These are phyloP conservation scores for Parnassius apollo DNA, from an alignment of 2,888 invertebrate species.

Conservation along the genomic window DNA sequence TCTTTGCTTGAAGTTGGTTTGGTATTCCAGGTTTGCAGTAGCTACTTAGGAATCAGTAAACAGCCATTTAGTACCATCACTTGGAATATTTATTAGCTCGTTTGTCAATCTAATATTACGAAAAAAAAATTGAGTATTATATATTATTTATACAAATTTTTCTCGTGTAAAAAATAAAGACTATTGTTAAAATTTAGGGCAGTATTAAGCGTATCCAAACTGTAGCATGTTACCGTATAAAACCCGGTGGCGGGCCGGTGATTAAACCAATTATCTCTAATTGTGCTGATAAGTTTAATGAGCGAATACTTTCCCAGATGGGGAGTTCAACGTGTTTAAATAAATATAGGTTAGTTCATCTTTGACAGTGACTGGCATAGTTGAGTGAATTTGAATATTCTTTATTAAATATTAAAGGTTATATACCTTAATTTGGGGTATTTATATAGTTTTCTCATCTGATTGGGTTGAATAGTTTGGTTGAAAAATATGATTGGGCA, in stretches of 20 bases:
- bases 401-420: background rate
- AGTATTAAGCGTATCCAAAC: constrained; percentile 14
- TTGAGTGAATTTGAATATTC: constrained; percentile 4
- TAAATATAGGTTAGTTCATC: constrained; percentile 7
- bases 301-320: constrained; percentile 31
- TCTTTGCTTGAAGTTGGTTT: too few relatives aligned
- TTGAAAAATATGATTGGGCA: too few relatives aligned
- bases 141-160: background rate
- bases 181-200: constrained; percentile 18
- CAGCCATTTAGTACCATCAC: too few relatives aligned
- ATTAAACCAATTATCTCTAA: constrained; percentile 40
- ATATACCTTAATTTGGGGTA: too few relatives aligned
- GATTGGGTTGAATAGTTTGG: too few relatives aligned
- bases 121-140: too few relatives aligned
- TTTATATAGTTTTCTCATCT: too few relatives aligned
- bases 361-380: too few relatives aligned
- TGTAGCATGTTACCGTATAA: constrained; percentile 7
- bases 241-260: constrained; percentile 25
- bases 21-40: too few relatives aligned
- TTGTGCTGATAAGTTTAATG: constrained; percentile 37
- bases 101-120: too few relatives aligned
- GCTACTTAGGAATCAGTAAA: too few relatives aligned
- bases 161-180: background rate
- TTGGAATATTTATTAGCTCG: too few relatives aligned
- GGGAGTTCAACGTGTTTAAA: constrained; percentile 16